A percentile compares a stretch with the other conserved stretches of the same genome.
phyloP scores from a whole-genome alignment of 1,140 invertebrate genomes.

The Eufriesea mexicana region DNA sequence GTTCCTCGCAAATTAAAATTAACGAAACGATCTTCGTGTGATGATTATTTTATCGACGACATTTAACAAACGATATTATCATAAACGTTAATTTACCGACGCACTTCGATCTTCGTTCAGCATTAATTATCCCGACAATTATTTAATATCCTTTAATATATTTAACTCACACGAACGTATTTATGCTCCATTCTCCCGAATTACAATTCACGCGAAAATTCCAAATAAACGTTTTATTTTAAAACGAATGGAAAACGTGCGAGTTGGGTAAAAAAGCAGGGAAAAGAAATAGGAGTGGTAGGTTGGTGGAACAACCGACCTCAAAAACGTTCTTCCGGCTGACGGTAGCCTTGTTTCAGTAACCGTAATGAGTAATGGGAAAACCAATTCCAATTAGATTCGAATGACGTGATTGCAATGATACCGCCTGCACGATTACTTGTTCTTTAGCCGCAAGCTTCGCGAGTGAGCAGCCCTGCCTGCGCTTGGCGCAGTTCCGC shows the following conservation, averaged over 20 bases:
- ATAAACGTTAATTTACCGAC: too few species aligned
- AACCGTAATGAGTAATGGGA: slow-evolving; percentile 38
- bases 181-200: too few species aligned
- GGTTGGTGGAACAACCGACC: background rate
- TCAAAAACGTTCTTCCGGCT: background rate
- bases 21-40: too few species aligned
- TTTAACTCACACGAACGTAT: too few species aligned
- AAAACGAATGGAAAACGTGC: background rate
- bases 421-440: slow-evolving; percentile 39
- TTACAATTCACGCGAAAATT: background rate
- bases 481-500: slow-evolving; percentile 42
- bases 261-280: background rate
- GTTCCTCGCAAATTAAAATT: too few species aligned
- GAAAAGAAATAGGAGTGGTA: background rate
- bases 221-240: too few species aligned
- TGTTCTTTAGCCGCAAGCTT: slow-evolving; percentile 24
- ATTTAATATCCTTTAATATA: too few species aligned
- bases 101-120: too few species aligned
- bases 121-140: too few species aligned
- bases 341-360: slow-evolving; percentile 23
- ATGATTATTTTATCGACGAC: too few species aligned
- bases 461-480: background rate
- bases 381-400: slow-evolving; percentile 35
- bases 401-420: slow-evolving; percentile 46
- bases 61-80: too few species aligned